A percentile compares a stretch with the other conserved stretches of the same genome.
phyloP scores from a whole-genome alignment of 2,797 vertebrate species.

The Gobionotothen gibberifrons region DNA sequence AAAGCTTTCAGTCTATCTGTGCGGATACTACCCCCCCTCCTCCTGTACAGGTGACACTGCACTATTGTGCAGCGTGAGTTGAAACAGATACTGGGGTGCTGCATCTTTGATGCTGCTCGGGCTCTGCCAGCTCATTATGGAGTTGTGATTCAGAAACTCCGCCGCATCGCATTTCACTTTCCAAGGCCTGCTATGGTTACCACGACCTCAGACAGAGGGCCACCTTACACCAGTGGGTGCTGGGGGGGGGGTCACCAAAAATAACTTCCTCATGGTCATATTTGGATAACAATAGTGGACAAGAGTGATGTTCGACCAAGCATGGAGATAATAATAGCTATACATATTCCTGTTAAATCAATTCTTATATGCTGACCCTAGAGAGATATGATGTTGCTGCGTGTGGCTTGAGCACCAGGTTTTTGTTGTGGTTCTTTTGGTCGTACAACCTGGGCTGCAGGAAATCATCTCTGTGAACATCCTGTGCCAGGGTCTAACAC shows the following conservation, averaged over 20 bases:
- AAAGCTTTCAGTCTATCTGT: slow-evolving; percentile 31
- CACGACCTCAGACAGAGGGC: slow-evolving; percentile 82
- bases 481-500: fast-evolving
- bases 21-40: slow-evolving; percentile 16
- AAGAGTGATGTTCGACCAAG: not conserved
- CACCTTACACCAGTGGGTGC: slow-evolving; percentile 74
- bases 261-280: slow-evolving; percentile 57
- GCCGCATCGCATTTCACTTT: slow-evolving; percentile 86
- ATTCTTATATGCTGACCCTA: not conserved
- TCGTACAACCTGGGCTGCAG: not conserved
- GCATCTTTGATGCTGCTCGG: slow-evolving; percentile 82
- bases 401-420: not conserved
- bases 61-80: slow-evolving; percentile 63
- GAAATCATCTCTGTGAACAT: not conserved
- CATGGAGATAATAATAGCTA: not conserved
- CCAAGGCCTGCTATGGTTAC: slow-evolving; percentile 87
- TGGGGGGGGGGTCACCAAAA: slow-evolving; percentile 54
- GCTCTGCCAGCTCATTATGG: slow-evolving; percentile 80
- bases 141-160: slow-evolving; percentile 85
- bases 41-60: slow-evolving; percentile 61
- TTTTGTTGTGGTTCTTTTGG: not conserved
- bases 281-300: slow-evolving; percentile 27
- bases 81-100: slow-evolving; percentile 81
- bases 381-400: no score
- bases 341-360: slow-evolving; percentile 3